Evolutionary conservation across 2,888 invertebrate species (phyloP).

Genomic region (Endomychus coccineus): DNA sequence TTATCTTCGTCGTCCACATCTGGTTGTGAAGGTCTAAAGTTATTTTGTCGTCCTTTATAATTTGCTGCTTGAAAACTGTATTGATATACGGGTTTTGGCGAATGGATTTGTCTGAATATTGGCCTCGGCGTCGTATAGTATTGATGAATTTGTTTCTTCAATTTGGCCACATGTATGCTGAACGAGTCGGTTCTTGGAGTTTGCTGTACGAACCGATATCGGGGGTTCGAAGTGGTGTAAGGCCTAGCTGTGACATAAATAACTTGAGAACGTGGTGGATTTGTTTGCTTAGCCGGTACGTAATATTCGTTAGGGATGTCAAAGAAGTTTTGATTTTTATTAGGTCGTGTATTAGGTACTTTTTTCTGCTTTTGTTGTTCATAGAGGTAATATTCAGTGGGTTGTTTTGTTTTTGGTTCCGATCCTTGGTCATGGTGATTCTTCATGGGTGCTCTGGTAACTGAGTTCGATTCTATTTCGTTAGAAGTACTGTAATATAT

Average conservation of each 20-base stretch:
- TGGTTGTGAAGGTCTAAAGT: slow-evolving; percentile 30
- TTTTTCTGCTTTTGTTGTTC: slow-evolving; percentile 11
- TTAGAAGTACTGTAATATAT: slow-evolving; percentile 53
- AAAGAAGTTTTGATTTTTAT: slow-evolving; percentile 31
- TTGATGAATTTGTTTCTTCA: slow-evolving; percentile 56
- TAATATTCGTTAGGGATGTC: slow-evolving; percentile 29
- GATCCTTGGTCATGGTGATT: too few species aligned
- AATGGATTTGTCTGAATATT: slow-evolving; percentile 22
- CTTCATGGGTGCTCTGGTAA: too few species aligned
- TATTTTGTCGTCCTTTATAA: slow-evolving; percentile 37
- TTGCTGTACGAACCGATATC: slow-evolving; percentile 29
- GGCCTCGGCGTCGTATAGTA: slow-evolving; percentile 54
- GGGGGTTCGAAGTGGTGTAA: slow-evolving; percentile 25
- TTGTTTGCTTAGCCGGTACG: slow-evolving; percentile 23
- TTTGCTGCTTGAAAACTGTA: slow-evolving; percentile 63
- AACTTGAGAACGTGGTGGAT: slow-evolving; percentile 26
- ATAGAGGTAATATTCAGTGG: slow-evolving; percentile 1
- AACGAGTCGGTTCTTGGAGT: slow-evolving; percentile 49
- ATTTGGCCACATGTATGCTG: slow-evolving; percentile 57
- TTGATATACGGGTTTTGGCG: slow-evolving; percentile 58
- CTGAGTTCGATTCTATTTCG: slow-evolving; percentile 49
- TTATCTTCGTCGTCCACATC: slow-evolving; percentile 18
- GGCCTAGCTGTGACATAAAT: slow-evolving; percentile 35
- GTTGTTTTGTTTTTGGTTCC: background rate
- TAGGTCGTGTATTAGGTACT: slow-evolving; percentile 27